A percentile compares a stretch with the other conserved stretches of the same genome.
phyloP scores from a whole-genome alignment of 37 sponge, comb jelly and placozoan genomes.

The Spongilla lacustris region DNA sequence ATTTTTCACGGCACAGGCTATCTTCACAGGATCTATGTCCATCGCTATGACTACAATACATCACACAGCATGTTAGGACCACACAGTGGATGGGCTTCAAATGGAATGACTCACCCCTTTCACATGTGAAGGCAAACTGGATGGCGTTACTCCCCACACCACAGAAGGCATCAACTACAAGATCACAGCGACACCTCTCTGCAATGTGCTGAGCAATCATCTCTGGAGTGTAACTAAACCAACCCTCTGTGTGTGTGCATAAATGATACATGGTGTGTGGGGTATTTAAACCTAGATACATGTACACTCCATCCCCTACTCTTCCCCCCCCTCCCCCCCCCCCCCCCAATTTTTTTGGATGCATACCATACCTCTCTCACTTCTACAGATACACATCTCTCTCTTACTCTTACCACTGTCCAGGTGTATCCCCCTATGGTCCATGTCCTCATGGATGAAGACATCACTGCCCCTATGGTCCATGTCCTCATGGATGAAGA shows the following conservation, averaged over 20 bases:
- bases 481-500: no score
- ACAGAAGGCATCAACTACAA: constrained; percentile 98
- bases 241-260: constrained; percentile 75
- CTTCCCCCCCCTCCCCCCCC: no score
- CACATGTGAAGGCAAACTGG: constrained; percentile 93
- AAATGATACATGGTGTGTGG: background rate
- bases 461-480: no score
- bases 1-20: constrained; percentile 93
- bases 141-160: constrained; percentile 98
- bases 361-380: no score
- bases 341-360: no score
- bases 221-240: constrained; percentile 98
- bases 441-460: constrained; percentile 37
- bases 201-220: constrained; percentile 95
- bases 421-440: constrained; percentile 79
- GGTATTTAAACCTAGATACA: background rate
- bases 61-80: background rate
- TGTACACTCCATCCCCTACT: background rate
- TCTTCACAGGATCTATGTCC: constrained; percentile 98
- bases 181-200: constrained; percentile 89
- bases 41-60: constrained; percentile 97
- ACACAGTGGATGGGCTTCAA: background rate
- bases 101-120: background rate
- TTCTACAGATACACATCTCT: no score
- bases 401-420: constrained; percentile 69